Conservation (phyloP, 2,797 vertebrate species). For the Sphaeramia orbicularis region DNA sequence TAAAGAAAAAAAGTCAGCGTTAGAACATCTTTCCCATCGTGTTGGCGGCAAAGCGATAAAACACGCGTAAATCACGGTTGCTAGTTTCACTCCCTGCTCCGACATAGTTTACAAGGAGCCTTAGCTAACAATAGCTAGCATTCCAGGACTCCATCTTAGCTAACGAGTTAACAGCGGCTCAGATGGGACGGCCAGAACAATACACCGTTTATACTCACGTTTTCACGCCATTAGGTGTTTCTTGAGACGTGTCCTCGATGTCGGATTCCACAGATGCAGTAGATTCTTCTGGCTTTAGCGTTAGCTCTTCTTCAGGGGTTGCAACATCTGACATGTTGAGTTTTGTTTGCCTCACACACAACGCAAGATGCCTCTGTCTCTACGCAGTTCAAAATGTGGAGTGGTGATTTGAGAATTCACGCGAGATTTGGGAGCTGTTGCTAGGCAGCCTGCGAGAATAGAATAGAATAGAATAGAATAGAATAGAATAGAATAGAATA, state of each 20-base stretch:
- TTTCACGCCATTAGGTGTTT: constrained; percentile 84
- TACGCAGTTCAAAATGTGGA: constrained; percentile 79
- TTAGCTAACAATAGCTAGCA: constrained; percentile 60
- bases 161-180: constrained; percentile 42
- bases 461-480: neutral
- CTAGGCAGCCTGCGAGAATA: constrained; percentile 45
- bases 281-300: constrained; percentile 62
- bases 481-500: neutral
- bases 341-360: constrained; percentile 33
- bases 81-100: too few species aligned
- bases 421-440: constrained; percentile 72
- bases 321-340: constrained; percentile 75
- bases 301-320: constrained; percentile 53
- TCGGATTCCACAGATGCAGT: constrained; percentile 56
- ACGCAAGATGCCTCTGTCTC: constrained; percentile 49
- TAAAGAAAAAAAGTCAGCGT: too few species aligned
- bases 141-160: constrained; percentile 75
- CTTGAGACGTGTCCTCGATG: constrained; percentile 57
- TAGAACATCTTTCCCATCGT: too few species aligned
- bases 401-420: constrained; percentile 27
- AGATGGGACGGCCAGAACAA: neutral
- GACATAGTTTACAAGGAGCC: neutral
- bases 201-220: constrained; percentile 69
- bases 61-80: fast-evolving
- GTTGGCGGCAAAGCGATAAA: too few species aligned